Evolutionary conservation across 2,113 vertebrate genomes (phyloP).

Genomic region (Triplophysa dalaica): DNA sequence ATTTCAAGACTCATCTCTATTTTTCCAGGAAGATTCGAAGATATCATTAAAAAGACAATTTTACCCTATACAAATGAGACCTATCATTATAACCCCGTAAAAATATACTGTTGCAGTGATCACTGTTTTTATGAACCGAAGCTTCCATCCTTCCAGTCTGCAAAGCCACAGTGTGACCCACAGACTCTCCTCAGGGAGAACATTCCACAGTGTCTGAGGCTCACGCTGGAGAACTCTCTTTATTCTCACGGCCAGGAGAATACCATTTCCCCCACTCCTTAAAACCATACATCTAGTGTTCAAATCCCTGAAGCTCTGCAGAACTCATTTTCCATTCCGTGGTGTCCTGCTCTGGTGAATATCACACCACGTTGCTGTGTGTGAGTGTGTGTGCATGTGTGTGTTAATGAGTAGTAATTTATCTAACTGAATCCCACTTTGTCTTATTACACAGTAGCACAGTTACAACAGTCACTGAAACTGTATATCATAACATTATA

Average conservation of each 20-base stretch:
- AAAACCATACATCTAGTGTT: slow-evolving; percentile 45
- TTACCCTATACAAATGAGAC: not conserved
- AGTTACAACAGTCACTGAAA: not conserved
- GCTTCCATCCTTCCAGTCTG: slow-evolving; percentile 23
- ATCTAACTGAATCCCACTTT: not conserved
- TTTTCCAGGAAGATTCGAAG: too few species aligned
- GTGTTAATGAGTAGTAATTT: not conserved
- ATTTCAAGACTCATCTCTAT: too few species aligned
- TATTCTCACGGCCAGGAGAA: slow-evolving; percentile 50
- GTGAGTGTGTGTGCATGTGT: not conserved
- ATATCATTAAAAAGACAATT: not conserved
- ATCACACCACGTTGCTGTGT: slow-evolving; percentile 36
- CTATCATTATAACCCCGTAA: not conserved
- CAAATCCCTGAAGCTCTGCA: slow-evolving; percentile 61
- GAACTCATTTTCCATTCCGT: slow-evolving; percentile 51
- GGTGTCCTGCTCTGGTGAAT: slow-evolving; percentile 42
- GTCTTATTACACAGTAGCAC: not conserved
- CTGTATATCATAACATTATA: not conserved
- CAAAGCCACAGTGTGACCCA: slow-evolving; percentile 26
- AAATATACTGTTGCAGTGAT: not conserved
- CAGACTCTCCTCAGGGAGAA: slow-evolving; percentile 23
- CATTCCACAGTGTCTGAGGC: slow-evolving; percentile 37
- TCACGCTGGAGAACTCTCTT: slow-evolving; percentile 34
- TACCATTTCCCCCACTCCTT: slow-evolving; percentile 49
- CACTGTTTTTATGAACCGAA: not conserved